These are phyloP conservation scores for Albula goreensis DNA, from an alignment of 2,113 vertebrate genomes.

Conservation along the genomic window DNA sequence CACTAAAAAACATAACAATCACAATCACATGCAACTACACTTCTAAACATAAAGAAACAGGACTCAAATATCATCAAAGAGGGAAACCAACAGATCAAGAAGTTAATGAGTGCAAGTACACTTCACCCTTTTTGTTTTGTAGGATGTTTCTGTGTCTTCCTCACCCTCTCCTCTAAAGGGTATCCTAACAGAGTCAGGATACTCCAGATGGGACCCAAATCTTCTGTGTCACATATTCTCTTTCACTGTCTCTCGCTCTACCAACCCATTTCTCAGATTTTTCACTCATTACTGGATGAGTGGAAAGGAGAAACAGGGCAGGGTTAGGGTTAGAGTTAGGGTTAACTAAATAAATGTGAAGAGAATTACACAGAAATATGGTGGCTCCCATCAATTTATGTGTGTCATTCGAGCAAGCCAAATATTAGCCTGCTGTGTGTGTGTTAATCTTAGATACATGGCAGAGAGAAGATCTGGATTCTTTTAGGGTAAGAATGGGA, in stretches of 20 bases:
- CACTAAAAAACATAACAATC: neutral
- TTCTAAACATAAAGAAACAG: conserved; percentile 32
- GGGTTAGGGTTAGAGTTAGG: too few species aligned
- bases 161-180: conserved; percentile 48
- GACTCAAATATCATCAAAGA: conserved; percentile 37
- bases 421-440: neutral
- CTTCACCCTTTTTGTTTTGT: conserved; percentile 17
- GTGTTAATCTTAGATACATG: neutral
- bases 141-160: conserved; percentile 30
- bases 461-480: neutral
- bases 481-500: neutral
- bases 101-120: conserved; percentile 61
- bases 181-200: conserved; percentile 59
- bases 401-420: neutral
- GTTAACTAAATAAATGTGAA: neutral
- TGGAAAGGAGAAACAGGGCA: neutral
- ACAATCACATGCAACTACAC: neutral
- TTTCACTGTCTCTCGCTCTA: conserved; percentile 34
- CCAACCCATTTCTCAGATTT: conserved; percentile 41
- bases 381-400: neutral
- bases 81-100: conserved; percentile 45
- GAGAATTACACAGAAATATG: neutral
- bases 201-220: conserved; percentile 49
- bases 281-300: neutral
- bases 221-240: conserved; percentile 37